phyloP scores from a whole-genome alignment of 2,888 invertebrate genomes.

The Rambutsinella grinnellia region DNA sequence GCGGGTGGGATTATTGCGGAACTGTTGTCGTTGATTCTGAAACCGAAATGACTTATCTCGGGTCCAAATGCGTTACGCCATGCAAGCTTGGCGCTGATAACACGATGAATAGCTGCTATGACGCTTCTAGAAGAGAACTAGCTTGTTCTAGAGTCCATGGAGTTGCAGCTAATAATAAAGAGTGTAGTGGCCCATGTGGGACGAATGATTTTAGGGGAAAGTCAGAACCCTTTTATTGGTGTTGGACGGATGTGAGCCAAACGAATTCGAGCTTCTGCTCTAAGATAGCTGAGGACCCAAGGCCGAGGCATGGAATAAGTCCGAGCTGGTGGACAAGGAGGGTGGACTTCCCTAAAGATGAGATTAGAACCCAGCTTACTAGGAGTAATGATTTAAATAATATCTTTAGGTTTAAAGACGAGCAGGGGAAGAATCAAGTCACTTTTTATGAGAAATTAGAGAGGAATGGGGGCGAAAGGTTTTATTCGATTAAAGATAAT shows the following conservation, averaged over 20 bases:
- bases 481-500: not conserved
- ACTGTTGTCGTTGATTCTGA: not conserved
- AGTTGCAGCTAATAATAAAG: not conserved
- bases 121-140: not conserved
- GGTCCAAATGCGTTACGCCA: not conserved
- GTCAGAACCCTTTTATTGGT: not conserved
- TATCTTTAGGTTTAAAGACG: not conserved
- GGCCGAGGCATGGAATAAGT: not conserved
- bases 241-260: not conserved
- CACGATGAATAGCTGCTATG: not conserved
- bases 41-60: not conserved
- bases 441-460: not conserved
- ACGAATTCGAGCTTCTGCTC: not conserved
- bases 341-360: not conserved
- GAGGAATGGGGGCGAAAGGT: not conserved
- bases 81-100: not conserved
- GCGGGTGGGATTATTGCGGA: not conserved
- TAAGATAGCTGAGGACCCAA: not conserved
- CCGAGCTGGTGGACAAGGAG: not conserved
- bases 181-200: not conserved
- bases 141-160: not conserved
- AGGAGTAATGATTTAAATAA: not conserved
- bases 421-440: not conserved
- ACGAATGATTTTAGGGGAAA: not conserved
- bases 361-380: not conserved